Conservation (phyloP, 2,113 vertebrate species). For the Corythoichthys intestinalis region DNA sequence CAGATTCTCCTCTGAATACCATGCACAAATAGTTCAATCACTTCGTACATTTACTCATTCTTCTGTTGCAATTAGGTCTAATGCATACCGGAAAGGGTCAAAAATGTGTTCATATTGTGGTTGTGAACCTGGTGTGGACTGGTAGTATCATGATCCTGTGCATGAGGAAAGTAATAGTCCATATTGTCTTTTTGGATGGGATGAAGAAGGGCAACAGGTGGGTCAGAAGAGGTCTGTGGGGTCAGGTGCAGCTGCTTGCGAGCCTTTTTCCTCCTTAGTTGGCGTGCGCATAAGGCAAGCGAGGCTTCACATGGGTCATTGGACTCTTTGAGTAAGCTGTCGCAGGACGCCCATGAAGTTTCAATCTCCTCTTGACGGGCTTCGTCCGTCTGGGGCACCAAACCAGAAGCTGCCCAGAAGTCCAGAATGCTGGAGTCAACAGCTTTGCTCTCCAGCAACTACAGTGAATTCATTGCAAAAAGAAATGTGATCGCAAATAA, state of each 20-base stretch:
- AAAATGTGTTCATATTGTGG: conserved; percentile 33
- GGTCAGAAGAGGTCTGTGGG: not conserved
- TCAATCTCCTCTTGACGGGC: conserved; percentile 13
- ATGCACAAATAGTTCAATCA: not conserved
- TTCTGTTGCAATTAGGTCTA: not conserved
- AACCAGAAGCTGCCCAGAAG: conserved; percentile 62
- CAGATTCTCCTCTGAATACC: conserved; percentile 66
- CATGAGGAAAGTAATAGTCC: not conserved
- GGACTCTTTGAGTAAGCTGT: conserved; percentile 64
- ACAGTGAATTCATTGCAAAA: conserved; percentile 14
- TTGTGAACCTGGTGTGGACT: not conserved
- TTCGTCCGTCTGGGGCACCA: conserved; percentile 22
- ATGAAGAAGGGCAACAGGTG: not conserved
- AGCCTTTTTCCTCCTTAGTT: conserved; percentile 70
- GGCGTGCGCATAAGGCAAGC: conserved; percentile 28
- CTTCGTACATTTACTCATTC: not conserved
- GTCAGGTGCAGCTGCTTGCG: conserved; percentile 54
- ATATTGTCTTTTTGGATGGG: conserved; percentile 7
- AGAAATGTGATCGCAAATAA: not conserved
- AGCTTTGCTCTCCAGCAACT: conserved; percentile 59
- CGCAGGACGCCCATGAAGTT: conserved; percentile 58
- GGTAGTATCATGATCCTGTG: not conserved
- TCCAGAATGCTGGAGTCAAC: conserved; percentile 60
- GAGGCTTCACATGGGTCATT: conserved; percentile 6
- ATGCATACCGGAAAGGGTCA: conserved; percentile 59